Conservation (phyloP, 2,888 invertebrate genomes). For the Pterobdella sp. region DNA sequence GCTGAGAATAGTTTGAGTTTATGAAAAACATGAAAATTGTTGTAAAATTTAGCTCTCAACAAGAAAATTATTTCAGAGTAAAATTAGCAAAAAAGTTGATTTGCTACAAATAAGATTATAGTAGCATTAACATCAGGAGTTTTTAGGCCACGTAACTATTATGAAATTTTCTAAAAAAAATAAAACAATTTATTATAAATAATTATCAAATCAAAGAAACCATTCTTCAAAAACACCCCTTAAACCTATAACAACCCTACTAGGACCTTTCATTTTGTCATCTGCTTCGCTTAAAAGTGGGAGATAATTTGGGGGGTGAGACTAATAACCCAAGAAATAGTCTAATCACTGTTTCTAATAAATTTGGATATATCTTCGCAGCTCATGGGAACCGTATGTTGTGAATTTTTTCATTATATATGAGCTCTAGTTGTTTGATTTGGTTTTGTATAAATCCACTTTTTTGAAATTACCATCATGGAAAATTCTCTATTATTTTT, state of each 20-base stretch:
- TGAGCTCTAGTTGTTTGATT: no score
- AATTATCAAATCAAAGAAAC: no score
- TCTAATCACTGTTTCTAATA: not conserved
- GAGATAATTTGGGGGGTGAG: not conserved
- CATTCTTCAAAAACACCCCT: not conserved
- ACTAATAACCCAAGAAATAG: not conserved
- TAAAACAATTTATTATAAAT: no score
- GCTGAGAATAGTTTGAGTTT: no score
- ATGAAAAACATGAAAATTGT: no score
- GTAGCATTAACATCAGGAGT: not conserved
- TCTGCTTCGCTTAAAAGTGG: not conserved
- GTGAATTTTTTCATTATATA: not conserved
- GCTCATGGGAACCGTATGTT: not conserved
- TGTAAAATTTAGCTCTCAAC: no score
- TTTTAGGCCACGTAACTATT: not conserved
- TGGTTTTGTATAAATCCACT: no score
- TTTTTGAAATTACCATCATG: no score
- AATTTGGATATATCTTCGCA: not conserved
- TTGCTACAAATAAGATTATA: no score
- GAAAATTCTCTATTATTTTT: no score
- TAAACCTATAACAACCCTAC: not conserved
- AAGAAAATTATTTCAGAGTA: no score
- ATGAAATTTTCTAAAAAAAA: not conserved
- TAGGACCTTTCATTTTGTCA: conserved; percentile 5
- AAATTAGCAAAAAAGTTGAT: no score